Base-by-base conservation (phyloP, 2,113 vertebrate species). In the Crotophaga sulcirostris region DNA sequence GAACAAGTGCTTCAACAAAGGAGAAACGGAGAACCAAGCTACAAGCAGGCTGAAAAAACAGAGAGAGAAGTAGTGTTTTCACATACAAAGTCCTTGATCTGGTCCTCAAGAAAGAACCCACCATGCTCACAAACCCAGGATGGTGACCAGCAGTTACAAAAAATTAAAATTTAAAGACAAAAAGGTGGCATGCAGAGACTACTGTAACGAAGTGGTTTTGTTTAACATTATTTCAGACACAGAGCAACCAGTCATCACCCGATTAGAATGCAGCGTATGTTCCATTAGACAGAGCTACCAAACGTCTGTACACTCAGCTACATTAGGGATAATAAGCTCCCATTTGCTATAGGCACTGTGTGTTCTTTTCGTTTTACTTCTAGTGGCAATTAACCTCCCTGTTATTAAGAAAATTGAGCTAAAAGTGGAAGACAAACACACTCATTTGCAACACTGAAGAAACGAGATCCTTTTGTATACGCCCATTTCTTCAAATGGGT, bases 331-430 rank as follows among this genome's bases (percentile, higher is more conserved):
- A 97, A 97, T 90, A n/a, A 93, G 91, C 91, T 90, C 85, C 92
- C 2, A 36, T 91, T 96, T 33, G 52, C 95, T 81, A 60, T 2
- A 94, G 93, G 95, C 94, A 86, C 94, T 86, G 70, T 2, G 64
- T 90, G 93, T 96, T 96, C 96, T 84, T 77, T 80, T 84, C 7
- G 0, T 51, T 79, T 87, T 74, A 69, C 91, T 96, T 90, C 93
- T 95, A 55, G 58, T 93, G 78, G 78, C 92, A 94, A 96, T 95
- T 85, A 96, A 96, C 93, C 82, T 90, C 95, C 95, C 93, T 70
- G 72, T 86, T 84, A 96, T 93, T 95, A 96, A 95, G 87, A 94
- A 93, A 91, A 92, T 14, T 81, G 90, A 47, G n/a, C 95, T 94
- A 47, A 28, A 77, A 77, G 68, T 60, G 74, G 81, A 93, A 94